Conservation (phyloP, 2,113 vertebrate species). For the Oreochromis niloticus region DNA sequence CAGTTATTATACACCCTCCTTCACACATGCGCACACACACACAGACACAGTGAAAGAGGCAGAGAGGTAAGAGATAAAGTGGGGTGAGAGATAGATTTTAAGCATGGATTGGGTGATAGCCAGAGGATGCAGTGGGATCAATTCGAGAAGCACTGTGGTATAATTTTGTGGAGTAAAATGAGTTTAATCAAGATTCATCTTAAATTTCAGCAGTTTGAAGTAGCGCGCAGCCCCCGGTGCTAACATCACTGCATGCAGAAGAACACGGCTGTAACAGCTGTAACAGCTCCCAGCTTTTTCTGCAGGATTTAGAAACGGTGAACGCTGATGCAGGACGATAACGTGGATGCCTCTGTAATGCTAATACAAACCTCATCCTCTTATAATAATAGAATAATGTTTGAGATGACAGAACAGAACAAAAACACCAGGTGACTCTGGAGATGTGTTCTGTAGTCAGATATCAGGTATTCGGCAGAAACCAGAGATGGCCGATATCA, state of each 20-base stretch:
- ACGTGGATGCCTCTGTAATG: background rate
- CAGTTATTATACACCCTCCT: slow-evolving; percentile 16
- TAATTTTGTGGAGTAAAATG: background rate
- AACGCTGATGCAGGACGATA: background rate
- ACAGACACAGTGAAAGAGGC: background rate
- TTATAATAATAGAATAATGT: background rate
- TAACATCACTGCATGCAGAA: background rate
- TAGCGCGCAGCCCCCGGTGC: background rate
- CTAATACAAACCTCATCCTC: background rate
- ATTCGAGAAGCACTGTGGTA: background rate
- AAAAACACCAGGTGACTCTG: background rate
- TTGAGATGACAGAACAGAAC: background rate
- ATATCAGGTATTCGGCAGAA: background rate
- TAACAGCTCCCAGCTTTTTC: background rate
- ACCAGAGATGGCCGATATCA: background rate
- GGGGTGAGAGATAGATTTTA: background rate
- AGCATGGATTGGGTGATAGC: background rate
- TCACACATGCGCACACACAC: background rate
- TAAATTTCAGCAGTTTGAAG: slow-evolving; percentile 6
- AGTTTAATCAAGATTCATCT: background rate
- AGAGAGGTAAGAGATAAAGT: background rate
- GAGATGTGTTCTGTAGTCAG: background rate
- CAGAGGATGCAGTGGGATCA: background rate
- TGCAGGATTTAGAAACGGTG: background rate
- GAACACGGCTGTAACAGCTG: background rate